Conservation (phyloP, 2,797 vertebrate genomes). For the Poeciliopsis paucimaculata region DNA sequence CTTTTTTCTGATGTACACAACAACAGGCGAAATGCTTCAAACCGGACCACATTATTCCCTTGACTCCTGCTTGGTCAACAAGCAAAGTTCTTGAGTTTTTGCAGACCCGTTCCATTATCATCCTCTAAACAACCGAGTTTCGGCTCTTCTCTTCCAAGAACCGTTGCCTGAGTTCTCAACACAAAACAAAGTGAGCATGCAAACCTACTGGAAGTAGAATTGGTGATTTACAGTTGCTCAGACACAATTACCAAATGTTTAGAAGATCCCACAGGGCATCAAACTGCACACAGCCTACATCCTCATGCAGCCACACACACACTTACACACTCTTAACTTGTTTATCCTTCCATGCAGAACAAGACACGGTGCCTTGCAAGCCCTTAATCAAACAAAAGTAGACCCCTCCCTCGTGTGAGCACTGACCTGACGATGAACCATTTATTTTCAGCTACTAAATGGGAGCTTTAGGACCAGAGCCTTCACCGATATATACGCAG, state of each 20-base stretch:
- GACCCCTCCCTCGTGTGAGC: constrained; percentile 53
- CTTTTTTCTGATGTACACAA: constrained; percentile 17
- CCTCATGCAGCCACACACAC: constrained; percentile 20
- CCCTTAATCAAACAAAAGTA: constrained; percentile 72
- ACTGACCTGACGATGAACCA: constrained; percentile 72
- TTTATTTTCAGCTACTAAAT: constrained; percentile 63
- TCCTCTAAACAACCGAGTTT: constrained; percentile 60
- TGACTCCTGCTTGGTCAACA: constrained; percentile 28
- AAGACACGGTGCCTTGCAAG: constrained; percentile 68
- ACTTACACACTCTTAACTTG: constrained; percentile 61
- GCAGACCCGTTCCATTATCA: constrained; percentile 35
- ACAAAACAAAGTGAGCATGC: constrained; percentile 53
- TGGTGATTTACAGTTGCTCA: constrained; percentile 54
- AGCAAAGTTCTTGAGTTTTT: constrained; percentile 44
- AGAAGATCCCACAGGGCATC: constrained; percentile 58
- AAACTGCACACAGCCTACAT: constrained; percentile 46
- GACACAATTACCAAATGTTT: constrained; percentile 67
- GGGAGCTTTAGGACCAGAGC: constrained; percentile 25
- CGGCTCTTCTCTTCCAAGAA: constrained; percentile 46
- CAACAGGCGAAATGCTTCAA: constrained; percentile 31
- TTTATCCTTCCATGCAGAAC: constrained; percentile 73
- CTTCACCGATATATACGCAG: constrained; percentile 28
- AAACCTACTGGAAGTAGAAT: constrained; percentile 54
- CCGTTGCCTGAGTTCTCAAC: constrained; percentile 47
- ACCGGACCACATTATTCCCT: constrained; percentile 23